Evolutionary conservation across 2,113 vertebrate species (phyloP).

Genomic region (human): DNA sequence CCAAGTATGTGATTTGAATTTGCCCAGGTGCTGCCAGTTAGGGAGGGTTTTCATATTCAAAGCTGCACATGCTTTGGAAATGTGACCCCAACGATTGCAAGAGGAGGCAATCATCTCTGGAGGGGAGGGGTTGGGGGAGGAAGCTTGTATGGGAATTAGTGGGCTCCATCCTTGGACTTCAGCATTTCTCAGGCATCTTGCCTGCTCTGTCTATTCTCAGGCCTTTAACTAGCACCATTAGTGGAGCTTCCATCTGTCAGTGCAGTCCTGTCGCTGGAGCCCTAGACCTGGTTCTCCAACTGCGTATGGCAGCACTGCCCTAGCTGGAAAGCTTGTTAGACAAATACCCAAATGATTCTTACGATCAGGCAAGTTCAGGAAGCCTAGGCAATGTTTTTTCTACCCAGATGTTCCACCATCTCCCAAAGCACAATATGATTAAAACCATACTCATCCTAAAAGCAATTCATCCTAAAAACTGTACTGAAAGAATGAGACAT

Average conservation of each 20-base stretch:
- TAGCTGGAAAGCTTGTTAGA: not conserved
- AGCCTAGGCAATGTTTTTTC: slow-evolving; percentile 4
- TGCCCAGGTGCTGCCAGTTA: slow-evolving; percentile 51
- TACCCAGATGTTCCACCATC: not conserved
- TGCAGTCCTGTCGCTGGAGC: not conserved
- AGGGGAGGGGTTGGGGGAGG: not conserved
- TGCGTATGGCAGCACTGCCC: not conserved
- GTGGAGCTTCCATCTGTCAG: not conserved
- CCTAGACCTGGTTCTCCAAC: not conserved
- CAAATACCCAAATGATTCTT: slow-evolving; percentile 30
- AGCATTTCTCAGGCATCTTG: slow-evolving; percentile 28
- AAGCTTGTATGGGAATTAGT: not conserved
- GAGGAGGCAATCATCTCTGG: slow-evolving; percentile 42
- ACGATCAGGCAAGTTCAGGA: slow-evolving; percentile 13
- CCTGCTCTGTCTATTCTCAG: slow-evolving; percentile 23
- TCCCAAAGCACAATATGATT: slow-evolving; percentile 24
- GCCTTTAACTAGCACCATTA: slow-evolving; percentile 2
- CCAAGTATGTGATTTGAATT: slow-evolving; percentile 12
- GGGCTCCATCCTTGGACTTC: slow-evolving; percentile 45
- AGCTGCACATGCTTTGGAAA: slow-evolving; percentile 51
- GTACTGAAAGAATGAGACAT: not conserved
- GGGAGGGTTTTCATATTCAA: slow-evolving; percentile 32
- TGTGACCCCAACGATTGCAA: not conserved
- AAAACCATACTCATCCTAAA: slow-evolving; percentile 45
- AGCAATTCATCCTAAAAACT: slow-evolving; percentile 36